Percentiles rank a stretch among this genome's conserved stretches.
Conservation (phyloP, 2,113 vertebrate species). For the Nesoenas mayeri region DNA sequence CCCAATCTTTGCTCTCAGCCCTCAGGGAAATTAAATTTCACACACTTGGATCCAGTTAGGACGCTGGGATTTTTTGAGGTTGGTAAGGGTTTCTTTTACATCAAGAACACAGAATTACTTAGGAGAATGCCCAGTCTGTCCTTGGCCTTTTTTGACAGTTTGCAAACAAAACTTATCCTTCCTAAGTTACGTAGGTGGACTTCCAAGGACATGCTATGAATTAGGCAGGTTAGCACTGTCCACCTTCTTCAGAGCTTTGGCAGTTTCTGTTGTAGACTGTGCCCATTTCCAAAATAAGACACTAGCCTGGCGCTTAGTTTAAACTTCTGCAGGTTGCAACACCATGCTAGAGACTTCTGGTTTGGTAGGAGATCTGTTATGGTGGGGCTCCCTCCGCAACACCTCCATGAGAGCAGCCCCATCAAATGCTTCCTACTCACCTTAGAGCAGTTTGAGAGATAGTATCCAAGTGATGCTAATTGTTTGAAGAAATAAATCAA, state of each 20-base stretch:
- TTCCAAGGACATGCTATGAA: neutral
- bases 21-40: slow-evolving; percentile 64
- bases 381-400: neutral
- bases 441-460: neutral
- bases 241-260: neutral
- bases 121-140: neutral
- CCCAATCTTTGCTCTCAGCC: slow-evolving; percentile 59
- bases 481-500: neutral
- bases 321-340: neutral
- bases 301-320: fast-evolving
- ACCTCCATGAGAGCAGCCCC: neutral
- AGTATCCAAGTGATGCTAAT: neutral
- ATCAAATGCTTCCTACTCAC: neutral
- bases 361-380: neutral
- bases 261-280: neutral
- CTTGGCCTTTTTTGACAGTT: neutral
- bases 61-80: neutral
- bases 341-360: neutral
- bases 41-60: slow-evolving; percentile 57
- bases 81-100: neutral
- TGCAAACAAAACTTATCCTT: neutral
- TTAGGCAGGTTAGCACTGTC: neutral
- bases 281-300: neutral
- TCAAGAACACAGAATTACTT: neutral
- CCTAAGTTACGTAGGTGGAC: neutral